Conservation (phyloP, 2,113 vertebrate genomes). For the Eidolon helvum region DNA sequence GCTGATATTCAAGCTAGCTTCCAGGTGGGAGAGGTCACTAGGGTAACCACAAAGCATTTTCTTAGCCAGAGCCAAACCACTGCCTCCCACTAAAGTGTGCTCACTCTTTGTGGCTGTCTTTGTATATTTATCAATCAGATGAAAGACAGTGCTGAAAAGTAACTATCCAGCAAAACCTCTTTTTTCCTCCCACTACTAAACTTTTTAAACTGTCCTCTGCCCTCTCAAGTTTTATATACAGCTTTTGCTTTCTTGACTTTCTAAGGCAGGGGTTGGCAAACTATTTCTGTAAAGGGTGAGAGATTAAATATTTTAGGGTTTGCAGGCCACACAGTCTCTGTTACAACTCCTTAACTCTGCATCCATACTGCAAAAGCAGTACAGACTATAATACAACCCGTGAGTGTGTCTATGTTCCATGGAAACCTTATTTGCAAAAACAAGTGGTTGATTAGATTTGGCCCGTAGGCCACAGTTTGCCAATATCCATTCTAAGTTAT, state of each 20-base stretch:
- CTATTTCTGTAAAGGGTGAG: neutral
- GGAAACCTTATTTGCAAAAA: neutral
- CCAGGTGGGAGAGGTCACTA: neutral
- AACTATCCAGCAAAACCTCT: neutral
- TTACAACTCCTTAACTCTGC: neutral
- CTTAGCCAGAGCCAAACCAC: neutral
- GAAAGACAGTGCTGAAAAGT: neutral
- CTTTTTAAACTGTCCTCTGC: neutral
- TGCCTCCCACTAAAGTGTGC: neutral
- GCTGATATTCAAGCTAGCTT: slow-evolving; percentile 28
- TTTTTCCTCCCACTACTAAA: neutral
- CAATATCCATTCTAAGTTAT: neutral
- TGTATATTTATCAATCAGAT: neutral
- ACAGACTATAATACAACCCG: neutral
- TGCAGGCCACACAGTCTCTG: neutral
- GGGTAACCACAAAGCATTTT: neutral
- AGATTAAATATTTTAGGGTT: neutral
- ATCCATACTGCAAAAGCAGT: neutral
- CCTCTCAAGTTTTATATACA: neutral
- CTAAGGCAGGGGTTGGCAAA: neutral
- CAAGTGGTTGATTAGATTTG: neutral
- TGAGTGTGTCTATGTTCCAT: neutral
- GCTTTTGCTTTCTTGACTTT: neutral
- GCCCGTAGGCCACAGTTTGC: neutral
- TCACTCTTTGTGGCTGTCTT: neutral